Base-by-base conservation (phyloP, 2,888 invertebrate genomes). In the Drosophila pegasa region DNA sequence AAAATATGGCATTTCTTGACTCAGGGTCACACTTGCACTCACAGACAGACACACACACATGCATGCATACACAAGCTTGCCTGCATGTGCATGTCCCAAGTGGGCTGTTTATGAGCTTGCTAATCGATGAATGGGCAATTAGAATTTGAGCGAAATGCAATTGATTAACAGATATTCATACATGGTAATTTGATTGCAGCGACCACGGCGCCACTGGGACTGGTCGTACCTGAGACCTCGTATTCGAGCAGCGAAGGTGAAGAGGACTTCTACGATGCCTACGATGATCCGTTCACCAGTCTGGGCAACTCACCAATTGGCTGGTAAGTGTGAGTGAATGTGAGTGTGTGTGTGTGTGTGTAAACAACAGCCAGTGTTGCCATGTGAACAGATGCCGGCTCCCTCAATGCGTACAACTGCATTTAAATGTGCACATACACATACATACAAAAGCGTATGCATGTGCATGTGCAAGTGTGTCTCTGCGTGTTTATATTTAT, bases 201-300 rank as follows among this genome's bases (percentile, higher is more conserved):
- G 58, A 89, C 88, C 57, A 88, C 90, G 57, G 86, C 91, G 60
- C 88, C 91, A n/a, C 76, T 92, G 70, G 87, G 91, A 29, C 80
- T 92, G 65, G 79, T 95, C 63, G 96, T 97, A 25, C 98, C 98
- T 45, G 97, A 97, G 89, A 97, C 96, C 66, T 98, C 98, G 1
- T 99, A 98, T 92, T 99, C 98, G n/a, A 98, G 98, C 89, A 98
- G 98, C 31, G 99, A 99, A 91, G 97, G 97, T 62, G 97, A 98
- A 91, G 98, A 99, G 64, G 97, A 98, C 92, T 98, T 97, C 93
- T 99, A 95, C 92, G 99, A 99, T 93, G 98, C 97, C 6, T 96
- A 97, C 83, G 97, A 97, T 90, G 95, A 94, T 71, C 93, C 93
- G 16, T 94, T 93, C 76, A 90, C 92, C 58, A 93, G 93, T 82